Base-by-base conservation (phyloP, 2,113 vertebrate genomes). In the Sinocyclocheilus grahami region DNA sequence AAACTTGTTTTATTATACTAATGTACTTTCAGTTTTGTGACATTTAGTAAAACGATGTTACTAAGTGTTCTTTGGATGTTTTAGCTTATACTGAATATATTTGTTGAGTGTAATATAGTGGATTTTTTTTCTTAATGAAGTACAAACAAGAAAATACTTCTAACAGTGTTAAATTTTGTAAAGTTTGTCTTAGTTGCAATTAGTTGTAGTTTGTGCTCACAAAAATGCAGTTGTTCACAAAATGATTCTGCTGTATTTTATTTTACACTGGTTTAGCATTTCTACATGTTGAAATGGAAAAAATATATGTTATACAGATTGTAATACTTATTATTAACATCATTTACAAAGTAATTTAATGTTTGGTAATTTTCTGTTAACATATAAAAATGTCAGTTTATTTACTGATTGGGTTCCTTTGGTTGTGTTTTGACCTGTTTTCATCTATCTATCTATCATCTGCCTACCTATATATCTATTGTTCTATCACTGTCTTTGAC, bases 221-320 rank as follows among this genome's bases (percentile, higher is more conserved):
- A 42, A 24, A 79, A 83, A 85, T 58, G 60, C 71, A 78, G 78
- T 78, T 85, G 5, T 53, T 88, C 53, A 76, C 37, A 14, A 82
- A 72, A 78, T 78, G 12, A 27, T 82, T 85, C 86, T 87, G 53
- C 88, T 89, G 86, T 85, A 78, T 86, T 86, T 86, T 53, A 84
- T 51, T 78, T 85, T 81, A 87, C 88, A 89, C 88, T 87, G 86
- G 86, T 85, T 89, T 87, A 74, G 24, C 83, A 72, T 89, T 87
- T 89, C 60, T 53, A 11, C 78, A 75, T 76, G 46, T 74, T 62
- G 16, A 33, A 77, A 46, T 37, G 48, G 5, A 78, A 48, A 82
- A 18, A 0, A 46, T 0, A 11, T 65, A 24, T 65, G 13, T 22
- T 33, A 39, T n/a, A 37, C 18, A 42, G n/a, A 48, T 48, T 18